Conservation (phyloP, 2,888 invertebrate genomes). For the Colostygia pectinataria region DNA sequence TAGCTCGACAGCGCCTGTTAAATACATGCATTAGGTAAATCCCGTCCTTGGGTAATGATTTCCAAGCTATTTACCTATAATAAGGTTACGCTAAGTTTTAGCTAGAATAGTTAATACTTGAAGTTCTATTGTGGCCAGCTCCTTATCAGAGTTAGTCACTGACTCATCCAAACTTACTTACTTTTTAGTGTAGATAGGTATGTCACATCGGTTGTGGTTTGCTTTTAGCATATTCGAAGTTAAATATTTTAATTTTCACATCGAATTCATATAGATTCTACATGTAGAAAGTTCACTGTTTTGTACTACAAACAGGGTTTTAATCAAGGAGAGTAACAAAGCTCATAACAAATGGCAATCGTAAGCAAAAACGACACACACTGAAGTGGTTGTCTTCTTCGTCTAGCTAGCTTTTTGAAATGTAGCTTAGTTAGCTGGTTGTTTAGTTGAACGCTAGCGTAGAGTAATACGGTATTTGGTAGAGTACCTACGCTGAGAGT, state of each 20-base stretch:
- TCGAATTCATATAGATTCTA: constrained; percentile 11
- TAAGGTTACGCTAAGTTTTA: constrained; percentile 9
- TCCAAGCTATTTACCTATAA: constrained; percentile 18
- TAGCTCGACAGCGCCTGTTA: constrained; percentile 4
- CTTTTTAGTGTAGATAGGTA: constrained; percentile 11
- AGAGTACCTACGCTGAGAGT: constrained; percentile 44
- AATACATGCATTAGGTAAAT: constrained; percentile 6
- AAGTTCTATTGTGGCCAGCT: too few relatives aligned
- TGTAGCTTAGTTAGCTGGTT: constrained; percentile 36
- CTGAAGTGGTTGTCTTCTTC: not conserved
- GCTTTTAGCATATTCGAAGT: constrained; percentile 26
- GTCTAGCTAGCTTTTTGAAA: constrained; percentile 23
- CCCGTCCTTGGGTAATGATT: constrained; percentile 34
- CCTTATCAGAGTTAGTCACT: too few relatives aligned
- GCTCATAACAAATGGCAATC: too few relatives aligned
- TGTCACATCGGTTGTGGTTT: constrained; percentile 20
- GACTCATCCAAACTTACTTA: too few relatives aligned
- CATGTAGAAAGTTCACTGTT: too few relatives aligned
- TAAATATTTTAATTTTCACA: constrained; percentile 10
- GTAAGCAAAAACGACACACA: too few relatives aligned
- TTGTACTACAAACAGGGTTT: too few relatives aligned
- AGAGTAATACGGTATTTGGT: constrained; percentile 43
- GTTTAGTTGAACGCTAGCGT: constrained; percentile 61
- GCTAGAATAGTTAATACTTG: too few relatives aligned
- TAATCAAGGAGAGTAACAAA: too few relatives aligned